Base-by-base conservation (phyloP, 2,888 invertebrate species). In the Microchrysa polita region DNA sequence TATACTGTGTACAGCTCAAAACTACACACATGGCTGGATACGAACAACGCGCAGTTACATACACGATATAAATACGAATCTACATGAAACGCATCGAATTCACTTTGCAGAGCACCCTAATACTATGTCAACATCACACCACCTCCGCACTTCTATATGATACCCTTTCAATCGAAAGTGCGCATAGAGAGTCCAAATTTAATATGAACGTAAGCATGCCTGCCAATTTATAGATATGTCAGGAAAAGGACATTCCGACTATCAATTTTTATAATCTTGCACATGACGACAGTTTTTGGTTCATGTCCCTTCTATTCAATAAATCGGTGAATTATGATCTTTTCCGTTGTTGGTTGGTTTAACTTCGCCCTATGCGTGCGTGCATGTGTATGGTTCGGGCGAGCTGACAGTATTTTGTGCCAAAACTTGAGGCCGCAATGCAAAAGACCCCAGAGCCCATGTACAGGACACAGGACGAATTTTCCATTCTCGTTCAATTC, bases 211-310 rank as follows among this genome's bases (percentile, higher is more conserved):
- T 48, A 14, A 14, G 22, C 14, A 16, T 16, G 40, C 42, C 40
- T 72, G 71, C 57, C 73, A 71, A 73, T 73, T 75, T 73, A 67
- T 55, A 61, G 67, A 72, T 75, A 72, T 74, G 75, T 74, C 74
- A 67, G 65, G 63, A 74, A 75, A 74, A 63, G 74, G 73, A 72
- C 72, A 72, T 75, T 42, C 27, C 27, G 42, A 72, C 75, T 75
- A 75, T 75, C 75, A 74, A 72, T 75, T 75, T 72, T 73, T 74
- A 74, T 69, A 57, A 75, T 75, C 75, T 74, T 75, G 74, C 74
- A 73, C 73, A 74, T 75, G 75, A 74, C 74, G 74, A 75, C 75
- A 75, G 55, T 74, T 75, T 75, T 67, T 71, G 69, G 73, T 74
- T 74, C 67, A 67, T 74, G 74, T 57, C 69, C 67, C 67, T 67